These are phyloP conservation scores for Cecidostiba fungosa DNA, from an alignment of 2,888 invertebrate species.

Conservation along the genomic window DNA sequence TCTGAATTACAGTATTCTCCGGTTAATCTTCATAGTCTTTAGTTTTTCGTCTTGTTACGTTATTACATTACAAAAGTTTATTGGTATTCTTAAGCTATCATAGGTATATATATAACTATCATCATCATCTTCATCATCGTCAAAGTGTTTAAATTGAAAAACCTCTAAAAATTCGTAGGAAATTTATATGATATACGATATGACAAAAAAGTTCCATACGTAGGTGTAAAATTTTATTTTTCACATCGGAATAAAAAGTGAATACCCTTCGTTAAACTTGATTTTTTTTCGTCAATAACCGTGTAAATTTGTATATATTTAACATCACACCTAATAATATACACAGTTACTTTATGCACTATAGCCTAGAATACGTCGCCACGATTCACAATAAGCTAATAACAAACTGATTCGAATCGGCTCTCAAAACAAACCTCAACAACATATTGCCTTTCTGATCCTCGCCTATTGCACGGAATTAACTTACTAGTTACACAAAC, in stretches of 20 bases:
- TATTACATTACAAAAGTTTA: slow-evolving; percentile 40
- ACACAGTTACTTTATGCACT: slow-evolving; percentile 23
- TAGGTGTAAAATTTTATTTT: slow-evolving; percentile 24
- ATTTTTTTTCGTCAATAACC: neutral
- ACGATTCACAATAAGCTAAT: neutral
- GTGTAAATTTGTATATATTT: slow-evolving; percentile 19
- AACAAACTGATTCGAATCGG: neutral
- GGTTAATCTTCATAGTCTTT: slow-evolving; percentile 38
- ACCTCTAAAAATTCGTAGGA: slow-evolving; percentile 48
- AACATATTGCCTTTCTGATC: slow-evolving; percentile 11
- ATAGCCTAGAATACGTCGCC: neutral
- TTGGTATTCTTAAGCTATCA: slow-evolving; percentile 9
- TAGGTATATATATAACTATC: slow-evolving; percentile 11
- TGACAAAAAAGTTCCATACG: slow-evolving; percentile 31
- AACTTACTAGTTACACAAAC: neutral
- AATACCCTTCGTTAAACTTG: slow-evolving; percentile 9
- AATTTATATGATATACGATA: slow-evolving; percentile 49
- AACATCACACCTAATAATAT: slow-evolving; percentile 26
- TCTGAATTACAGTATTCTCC: slow-evolving; percentile 15
- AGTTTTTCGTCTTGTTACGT: neutral
- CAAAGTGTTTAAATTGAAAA: slow-evolving; percentile 46
- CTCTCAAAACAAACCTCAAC: slow-evolving; percentile 16
- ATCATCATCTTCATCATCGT: slow-evolving; percentile 5
- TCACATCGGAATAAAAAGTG: slow-evolving; percentile 28
- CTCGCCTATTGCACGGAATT: slow-evolving; percentile 36